Evolutionary conservation across 1,140 invertebrate genomes (phyloP).

Genomic region (Orius insidiosus): DNA sequence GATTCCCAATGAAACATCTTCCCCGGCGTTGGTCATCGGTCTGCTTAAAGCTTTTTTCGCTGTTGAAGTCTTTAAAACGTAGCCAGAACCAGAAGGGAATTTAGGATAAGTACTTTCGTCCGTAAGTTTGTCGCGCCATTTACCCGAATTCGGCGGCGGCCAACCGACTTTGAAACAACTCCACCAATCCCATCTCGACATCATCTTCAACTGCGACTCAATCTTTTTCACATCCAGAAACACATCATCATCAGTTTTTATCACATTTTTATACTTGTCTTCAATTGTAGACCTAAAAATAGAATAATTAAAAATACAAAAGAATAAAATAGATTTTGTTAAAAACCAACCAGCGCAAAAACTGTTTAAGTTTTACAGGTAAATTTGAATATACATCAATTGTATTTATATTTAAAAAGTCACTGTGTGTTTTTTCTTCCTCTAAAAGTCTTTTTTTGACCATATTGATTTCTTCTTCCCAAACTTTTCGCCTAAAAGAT

Average conservation of each 20-base stretch:
- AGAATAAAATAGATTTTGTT: no score
- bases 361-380: no score
- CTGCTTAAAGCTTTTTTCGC: background rate
- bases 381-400: no score
- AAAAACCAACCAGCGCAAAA: no score
- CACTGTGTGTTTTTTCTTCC: no score
- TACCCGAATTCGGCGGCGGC: background rate
- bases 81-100: constrained; percentile 1
- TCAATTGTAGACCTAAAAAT: no score
- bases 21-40: background rate
- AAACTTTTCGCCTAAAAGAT: no score
- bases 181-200: constrained; percentile 1
- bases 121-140: background rate
- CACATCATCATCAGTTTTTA: constrained; percentile 2
- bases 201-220: background rate
- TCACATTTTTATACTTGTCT: no score
- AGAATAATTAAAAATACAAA: no score
- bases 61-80: background rate
- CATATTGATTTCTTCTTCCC: no score
- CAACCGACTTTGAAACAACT: constrained; percentile 2
- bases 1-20: background rate
- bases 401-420: no score
- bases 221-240: background rate
- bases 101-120: background rate
- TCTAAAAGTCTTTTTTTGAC: no score